Percentiles rank a stretch among this genome's conserved stretches.
phyloP scores from a whole-genome alignment of 1,140 invertebrate species.

The Heliconius melpomene region DNA sequence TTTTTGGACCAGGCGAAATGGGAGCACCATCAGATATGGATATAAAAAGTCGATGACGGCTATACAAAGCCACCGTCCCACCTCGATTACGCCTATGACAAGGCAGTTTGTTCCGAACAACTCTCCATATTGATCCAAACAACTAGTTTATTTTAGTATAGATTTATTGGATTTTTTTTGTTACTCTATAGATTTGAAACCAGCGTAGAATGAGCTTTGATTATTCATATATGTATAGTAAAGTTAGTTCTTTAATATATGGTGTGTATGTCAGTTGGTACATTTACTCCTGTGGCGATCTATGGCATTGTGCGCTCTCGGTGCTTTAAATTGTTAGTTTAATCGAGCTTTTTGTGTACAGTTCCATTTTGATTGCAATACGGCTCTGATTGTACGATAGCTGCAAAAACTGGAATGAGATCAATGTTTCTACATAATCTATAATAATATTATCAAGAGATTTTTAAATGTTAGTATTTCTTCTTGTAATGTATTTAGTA shows the following conservation, averaged over 20 bases:
- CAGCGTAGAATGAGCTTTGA: constrained; percentile 42
- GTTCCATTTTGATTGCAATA: constrained; percentile 62
- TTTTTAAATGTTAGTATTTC: too few species aligned
- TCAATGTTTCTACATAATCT: neutral
- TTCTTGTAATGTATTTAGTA: too few species aligned
- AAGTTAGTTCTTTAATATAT: constrained; percentile 36
- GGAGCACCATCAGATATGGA: constrained; percentile 79
- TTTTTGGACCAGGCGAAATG: constrained; percentile 74
- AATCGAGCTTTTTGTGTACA: constrained; percentile 74
- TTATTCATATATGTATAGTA: neutral
- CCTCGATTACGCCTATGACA: constrained; percentile 80
- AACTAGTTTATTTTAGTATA: constrained; percentile 73
- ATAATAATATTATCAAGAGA: too few species aligned
- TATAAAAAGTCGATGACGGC: constrained; percentile 73
- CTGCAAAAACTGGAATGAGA: constrained; percentile 30
- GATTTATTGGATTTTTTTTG: constrained; percentile 78
- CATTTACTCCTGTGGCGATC: constrained; percentile 67
- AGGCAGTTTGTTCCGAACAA: constrained; percentile 75
- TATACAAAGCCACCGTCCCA: constrained; percentile 74
- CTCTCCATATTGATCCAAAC: constrained; percentile 80
- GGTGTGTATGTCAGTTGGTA: constrained; percentile 49
- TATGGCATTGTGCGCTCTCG: constrained; percentile 69
- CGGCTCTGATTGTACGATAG: constrained; percentile 50
- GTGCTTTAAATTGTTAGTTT: constrained; percentile 75
- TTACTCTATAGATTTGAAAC: constrained; percentile 38